Evolutionary conservation across 2,113 vertebrate species (phyloP).

Genomic region (Sander vitreus): DNA sequence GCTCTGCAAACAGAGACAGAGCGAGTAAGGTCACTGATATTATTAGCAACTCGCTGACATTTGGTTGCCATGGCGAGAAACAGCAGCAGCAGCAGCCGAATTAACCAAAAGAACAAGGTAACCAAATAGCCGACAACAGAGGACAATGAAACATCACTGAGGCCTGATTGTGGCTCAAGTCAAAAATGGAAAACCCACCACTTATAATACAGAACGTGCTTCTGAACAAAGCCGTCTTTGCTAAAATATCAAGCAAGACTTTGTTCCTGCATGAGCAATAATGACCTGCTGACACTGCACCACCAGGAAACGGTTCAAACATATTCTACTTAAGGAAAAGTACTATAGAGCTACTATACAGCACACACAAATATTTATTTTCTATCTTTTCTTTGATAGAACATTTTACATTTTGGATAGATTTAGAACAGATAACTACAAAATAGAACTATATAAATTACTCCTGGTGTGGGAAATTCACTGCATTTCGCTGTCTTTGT

Average conservation of each 20-base stretch:
- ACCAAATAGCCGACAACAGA: neutral
- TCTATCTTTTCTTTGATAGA: too few relatives aligned
- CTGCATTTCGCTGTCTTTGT: too few relatives aligned
- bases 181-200: neutral
- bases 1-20: constrained; percentile 18
- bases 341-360: too few relatives aligned
- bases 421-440: too few relatives aligned
- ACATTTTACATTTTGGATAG: too few relatives aligned
- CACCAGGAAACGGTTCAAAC: neutral
- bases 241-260: neutral
- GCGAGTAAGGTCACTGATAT: constrained; percentile 48
- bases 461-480: too few relatives aligned
- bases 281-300: neutral
- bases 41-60: constrained; percentile 60
- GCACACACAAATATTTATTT: too few relatives aligned
- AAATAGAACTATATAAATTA: too few relatives aligned
- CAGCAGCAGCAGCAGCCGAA: constrained; percentile 28
- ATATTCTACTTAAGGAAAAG: too few relatives aligned
- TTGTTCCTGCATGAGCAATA: neutral
- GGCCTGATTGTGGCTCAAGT: neutral
- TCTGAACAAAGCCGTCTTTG: neutral
- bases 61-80: constrained; percentile 56
- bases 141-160: constrained; percentile 2
- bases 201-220: neutral
- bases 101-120: neutral